phyloP scores from a whole-genome alignment of 2,888 invertebrate species.

The Nephrotoma flavescens region DNA sequence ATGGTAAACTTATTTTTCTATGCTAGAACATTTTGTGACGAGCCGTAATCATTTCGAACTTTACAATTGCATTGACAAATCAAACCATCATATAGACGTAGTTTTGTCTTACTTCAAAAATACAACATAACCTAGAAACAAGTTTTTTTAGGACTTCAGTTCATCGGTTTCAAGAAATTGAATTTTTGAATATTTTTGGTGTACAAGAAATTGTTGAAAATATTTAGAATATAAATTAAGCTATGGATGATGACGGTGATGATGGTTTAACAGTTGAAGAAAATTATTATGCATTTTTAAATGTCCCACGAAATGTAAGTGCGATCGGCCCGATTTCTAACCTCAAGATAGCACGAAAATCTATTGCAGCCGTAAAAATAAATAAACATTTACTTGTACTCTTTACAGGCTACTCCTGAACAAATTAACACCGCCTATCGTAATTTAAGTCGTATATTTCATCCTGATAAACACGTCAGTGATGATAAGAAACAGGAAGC shows the following conservation, averaged over 20 bases:
- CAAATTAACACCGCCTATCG: slow-evolving; percentile 91
- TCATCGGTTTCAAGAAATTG: neutral
- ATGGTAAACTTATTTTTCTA: no score
- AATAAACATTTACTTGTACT: neutral
- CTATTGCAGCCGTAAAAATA: neutral
- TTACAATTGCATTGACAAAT: neutral
- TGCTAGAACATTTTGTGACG: no score
- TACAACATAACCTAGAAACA: neutral
- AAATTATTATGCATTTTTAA: slow-evolving; percentile 78
- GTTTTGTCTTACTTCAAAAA: neutral
- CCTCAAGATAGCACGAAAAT: neutral
- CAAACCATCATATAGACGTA: neutral
- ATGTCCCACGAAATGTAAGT: slow-evolving; percentile 69
- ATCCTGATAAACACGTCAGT: slow-evolving; percentile 91
- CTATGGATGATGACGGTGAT: slow-evolving; percentile 54
- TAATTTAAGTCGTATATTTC: slow-evolving; percentile 80
- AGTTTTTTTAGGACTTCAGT: neutral
- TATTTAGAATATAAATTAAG: neutral
- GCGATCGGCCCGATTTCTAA: neutral
- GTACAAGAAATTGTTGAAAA: neutral
- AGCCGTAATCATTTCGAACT: neutral
- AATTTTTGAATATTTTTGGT: neutral
- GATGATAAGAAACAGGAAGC: slow-evolving; percentile 74
- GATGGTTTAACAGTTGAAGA: slow-evolving; percentile 51
- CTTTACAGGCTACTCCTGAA: slow-evolving; percentile 66